Base-by-base conservation (phyloP, 2,888 invertebrate genomes). In the Drosophila lacicola region DNA sequence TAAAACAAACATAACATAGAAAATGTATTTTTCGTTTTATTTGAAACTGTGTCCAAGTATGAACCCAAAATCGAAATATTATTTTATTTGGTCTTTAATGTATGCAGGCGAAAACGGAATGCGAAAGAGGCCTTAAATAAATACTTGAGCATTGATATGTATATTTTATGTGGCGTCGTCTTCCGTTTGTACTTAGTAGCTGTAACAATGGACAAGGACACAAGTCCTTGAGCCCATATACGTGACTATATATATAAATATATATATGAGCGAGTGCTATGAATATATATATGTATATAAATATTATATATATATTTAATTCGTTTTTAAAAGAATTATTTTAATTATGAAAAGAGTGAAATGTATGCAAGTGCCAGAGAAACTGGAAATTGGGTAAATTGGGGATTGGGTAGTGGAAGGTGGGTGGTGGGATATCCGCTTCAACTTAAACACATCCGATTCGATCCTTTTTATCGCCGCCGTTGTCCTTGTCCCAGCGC, bases 401-500 rank as follows among this genome's bases (percentile, higher is more conserved):
- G 49, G 10, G 4, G 11, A n/a, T 11, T 5, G 9, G n/a, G 19
- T 4, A 11, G 19, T 6, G 21, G 33, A 21, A 21, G 4, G 14
- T 36, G 37, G 25, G 14, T 3, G 6, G 14, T 0, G 58, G 47
- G 67, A 68, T 80, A 88, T 82, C 80, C 82, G 82, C 69, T 79
- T 69, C 80, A 85, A 85, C 82, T 82, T 82, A 79, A 85, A 69
- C 72, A 76, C 64, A 74, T 85, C 82, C 77, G 86, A 79, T 76
- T 77, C 80, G 82, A 79, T 82, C 58, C 55, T 36, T 74, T 68
- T 82, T 70, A 84, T 84, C 73, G 67, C 84, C 70, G 61, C 55
- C 62, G 68, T 34, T 37, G 41, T 5, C 13, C 45, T 41, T 50
- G 56, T 50, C 44, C 51, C 44, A 53, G 58, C 44, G 19, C 69